Percentiles rank a stretch among this genome's conserved stretches.
Evolutionary conservation across 2,113 vertebrate species (phyloP).

Genomic region (Erpornis zantholeuca): DNA sequence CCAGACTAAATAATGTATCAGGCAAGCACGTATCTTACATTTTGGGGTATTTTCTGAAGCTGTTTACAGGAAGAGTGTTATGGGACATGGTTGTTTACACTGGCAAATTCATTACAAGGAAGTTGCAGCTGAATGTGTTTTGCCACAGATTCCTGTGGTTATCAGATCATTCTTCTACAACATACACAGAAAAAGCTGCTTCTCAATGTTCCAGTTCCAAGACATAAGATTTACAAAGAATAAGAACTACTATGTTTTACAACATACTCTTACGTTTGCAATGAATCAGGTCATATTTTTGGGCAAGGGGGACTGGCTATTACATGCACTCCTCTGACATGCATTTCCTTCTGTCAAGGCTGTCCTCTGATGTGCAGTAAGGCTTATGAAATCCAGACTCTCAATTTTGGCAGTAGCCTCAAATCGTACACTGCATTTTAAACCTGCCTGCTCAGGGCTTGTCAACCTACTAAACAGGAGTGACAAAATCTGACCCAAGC

Average conservation of each 20-base stretch:
- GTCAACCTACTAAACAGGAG: neutral
- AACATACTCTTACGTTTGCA: neutral
- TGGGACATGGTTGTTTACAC: neutral
- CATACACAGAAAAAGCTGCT: neutral
- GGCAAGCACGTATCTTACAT: neutral
- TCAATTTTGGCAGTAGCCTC: neutral
- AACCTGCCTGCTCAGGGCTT: neutral
- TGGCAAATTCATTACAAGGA: neutral
- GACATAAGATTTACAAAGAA: neutral
- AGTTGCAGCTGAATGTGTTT: neutral
- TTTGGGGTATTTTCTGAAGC: neutral
- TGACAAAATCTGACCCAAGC: neutral
- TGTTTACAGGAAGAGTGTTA: constrained; percentile 3
- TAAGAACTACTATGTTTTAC: neutral
- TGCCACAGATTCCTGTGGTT: neutral
- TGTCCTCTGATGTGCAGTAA: neutral
- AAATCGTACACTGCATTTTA: neutral
- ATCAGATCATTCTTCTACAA: neutral
- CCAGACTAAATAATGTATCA: neutral
- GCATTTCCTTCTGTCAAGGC: neutral
- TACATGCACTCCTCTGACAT: neutral
- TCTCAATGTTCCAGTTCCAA: neutral
- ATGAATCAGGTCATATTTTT: neutral
- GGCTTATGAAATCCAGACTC: neutral
- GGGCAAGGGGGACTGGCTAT: neutral